Percentiles rank a stretch among this genome's conserved stretches.
Evolutionary conservation across 2,113 vertebrate species (phyloP).

Genomic region (Gymnorhina tibicen): DNA sequence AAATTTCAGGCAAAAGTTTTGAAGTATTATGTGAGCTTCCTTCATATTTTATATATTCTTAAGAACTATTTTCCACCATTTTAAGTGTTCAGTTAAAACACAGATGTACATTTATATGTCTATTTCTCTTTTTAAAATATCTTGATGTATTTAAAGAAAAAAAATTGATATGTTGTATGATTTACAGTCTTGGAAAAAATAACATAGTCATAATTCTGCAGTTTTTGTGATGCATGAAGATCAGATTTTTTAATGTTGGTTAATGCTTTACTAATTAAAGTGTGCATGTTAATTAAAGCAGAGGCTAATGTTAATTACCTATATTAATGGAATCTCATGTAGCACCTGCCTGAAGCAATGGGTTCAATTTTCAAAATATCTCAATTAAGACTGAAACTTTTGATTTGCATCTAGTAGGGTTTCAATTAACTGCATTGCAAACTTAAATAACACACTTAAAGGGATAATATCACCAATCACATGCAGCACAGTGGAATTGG

Average conservation of each 20-base stretch:
- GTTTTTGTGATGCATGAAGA: conserved; percentile 87
- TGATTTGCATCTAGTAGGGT: conserved; percentile 85
- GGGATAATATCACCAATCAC: conserved; percentile 79
- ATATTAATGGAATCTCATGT: conserved; percentile 96
- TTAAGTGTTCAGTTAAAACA: neutral
- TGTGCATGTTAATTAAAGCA: conserved; percentile 98
- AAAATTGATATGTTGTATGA: conserved; percentile 59
- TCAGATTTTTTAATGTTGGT: conserved; percentile 90
- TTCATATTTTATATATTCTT: neutral
- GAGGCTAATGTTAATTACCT: conserved; percentile 98
- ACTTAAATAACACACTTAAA: conserved; percentile 82
- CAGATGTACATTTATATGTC: neutral
- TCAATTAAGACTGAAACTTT: conserved; percentile 89
- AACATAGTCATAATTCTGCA: conserved; percentile 78
- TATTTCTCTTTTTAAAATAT: conserved; percentile 30
- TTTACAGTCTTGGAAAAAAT: conserved; percentile 77
- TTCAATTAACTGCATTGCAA: conserved; percentile 83
- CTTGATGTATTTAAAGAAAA: conserved; percentile 45
- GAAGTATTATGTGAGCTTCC: neutral
- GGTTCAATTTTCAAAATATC: conserved; percentile 94
- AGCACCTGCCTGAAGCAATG: conserved; percentile 94
- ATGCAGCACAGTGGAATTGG: conserved; percentile 61
- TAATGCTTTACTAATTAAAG: conserved; percentile 97
- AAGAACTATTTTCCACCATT: neutral
- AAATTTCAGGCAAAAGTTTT: neutral